Conservation (phyloP, 2,113 vertebrate genomes). For the Hippoglossus stenolepis region DNA sequence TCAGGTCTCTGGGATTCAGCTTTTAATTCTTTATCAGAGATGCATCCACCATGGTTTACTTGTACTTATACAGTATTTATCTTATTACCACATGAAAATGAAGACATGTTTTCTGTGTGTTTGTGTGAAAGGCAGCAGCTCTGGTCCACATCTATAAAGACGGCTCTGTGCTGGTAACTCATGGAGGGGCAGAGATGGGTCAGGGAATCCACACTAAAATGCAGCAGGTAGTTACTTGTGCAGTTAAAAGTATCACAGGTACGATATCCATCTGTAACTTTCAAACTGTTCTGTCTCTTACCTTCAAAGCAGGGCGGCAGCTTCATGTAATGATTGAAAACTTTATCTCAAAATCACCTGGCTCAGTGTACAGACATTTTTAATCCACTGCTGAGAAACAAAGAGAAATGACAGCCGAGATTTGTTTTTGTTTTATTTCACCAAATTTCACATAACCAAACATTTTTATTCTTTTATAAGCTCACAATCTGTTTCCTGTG, state of each 20-base stretch:
- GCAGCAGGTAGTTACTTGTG: conserved; percentile 64
- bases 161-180: conserved; percentile 87
- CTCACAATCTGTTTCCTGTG: not conserved
- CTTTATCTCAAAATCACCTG: too few species aligned
- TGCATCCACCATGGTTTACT: not conserved
- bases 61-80: not conserved
- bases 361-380: too few species aligned
- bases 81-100: too few species aligned
- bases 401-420: too few species aligned
- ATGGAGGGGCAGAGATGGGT: conserved; percentile 87
- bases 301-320: too few species aligned
- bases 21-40: not conserved
- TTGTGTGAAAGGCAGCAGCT: conserved; percentile 81
- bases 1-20: conserved; percentile 78
- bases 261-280: not conserved
- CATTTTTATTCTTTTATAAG: not conserved
- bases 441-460: not conserved
- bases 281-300: too few species aligned
- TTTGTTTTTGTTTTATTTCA: not conserved
- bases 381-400: too few species aligned
- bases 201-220: conserved; percentile 91
- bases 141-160: conserved; percentile 89
- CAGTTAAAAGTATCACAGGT: too few species aligned
- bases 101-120: not conserved
- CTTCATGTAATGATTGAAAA: too few species aligned